Conservation (phyloP, 2,888 invertebrate genomes). For the Troides helena region DNA sequence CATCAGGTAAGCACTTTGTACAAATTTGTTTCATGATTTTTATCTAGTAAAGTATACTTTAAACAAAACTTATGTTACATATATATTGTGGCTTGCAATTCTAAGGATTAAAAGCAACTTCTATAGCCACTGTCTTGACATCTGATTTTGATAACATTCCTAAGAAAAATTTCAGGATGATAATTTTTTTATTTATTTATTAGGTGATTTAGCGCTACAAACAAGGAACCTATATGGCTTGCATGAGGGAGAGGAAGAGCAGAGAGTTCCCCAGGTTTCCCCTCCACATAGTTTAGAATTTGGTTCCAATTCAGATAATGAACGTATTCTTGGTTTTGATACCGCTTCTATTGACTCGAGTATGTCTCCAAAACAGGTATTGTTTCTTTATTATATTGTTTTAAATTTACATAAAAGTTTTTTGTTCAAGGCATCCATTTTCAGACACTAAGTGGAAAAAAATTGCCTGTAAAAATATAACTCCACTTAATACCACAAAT, state of each 20-base stretch:
- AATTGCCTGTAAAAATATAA: too few relatives aligned
- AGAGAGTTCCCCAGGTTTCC: slow-evolving; percentile 88
- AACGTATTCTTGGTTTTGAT: slow-evolving; percentile 92
- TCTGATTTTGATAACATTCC: too few relatives aligned
- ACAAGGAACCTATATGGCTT: slow-evolving; percentile 69
- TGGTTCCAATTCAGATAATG: slow-evolving; percentile 86
- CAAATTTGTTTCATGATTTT: too few relatives aligned
- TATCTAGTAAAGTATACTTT: too few relatives aligned
- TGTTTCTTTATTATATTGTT: neutral
- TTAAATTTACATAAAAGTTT: neutral
- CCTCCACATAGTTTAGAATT: slow-evolving; percentile 88
- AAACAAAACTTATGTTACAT: too few relatives aligned
- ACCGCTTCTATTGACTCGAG: slow-evolving; percentile 87
- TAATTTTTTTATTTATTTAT: too few relatives aligned
- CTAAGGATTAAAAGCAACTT: too few relatives aligned
- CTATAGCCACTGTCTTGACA: too few relatives aligned
- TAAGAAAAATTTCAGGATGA: too few relatives aligned
- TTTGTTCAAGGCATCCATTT: neutral
- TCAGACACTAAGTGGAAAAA: too few relatives aligned
- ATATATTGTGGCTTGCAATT: too few relatives aligned
- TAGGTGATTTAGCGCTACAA: slow-evolving; percentile 74
- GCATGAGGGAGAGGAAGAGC: slow-evolving; percentile 85
- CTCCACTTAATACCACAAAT: too few relatives aligned
- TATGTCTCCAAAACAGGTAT: slow-evolving; percentile 91
- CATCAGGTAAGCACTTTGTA: slow-evolving; percentile 78